Conservation (phyloP, 2,113 vertebrate genomes). For the Coregonus clupeaformis region DNA sequence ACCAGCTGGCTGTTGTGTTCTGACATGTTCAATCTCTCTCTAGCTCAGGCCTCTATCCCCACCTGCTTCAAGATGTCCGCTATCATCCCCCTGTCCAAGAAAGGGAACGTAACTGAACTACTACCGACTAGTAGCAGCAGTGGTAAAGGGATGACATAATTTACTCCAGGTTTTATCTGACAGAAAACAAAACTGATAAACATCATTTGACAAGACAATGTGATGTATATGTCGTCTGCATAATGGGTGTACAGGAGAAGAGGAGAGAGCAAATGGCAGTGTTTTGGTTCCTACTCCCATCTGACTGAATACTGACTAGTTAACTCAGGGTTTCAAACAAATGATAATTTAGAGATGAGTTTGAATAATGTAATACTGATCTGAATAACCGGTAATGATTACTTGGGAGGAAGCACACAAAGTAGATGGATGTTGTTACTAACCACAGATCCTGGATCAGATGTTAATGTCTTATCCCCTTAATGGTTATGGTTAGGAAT, state of each 20-base stretch:
- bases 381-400: not conserved
- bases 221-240: not conserved
- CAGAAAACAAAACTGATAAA: no score
- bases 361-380: slow-evolving; percentile 48
- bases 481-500: not conserved
- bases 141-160: not conserved
- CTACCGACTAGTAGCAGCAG: no score
- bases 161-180: not conserved
- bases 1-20: no score
- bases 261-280: not conserved
- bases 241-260: not conserved
- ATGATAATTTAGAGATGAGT: not conserved
- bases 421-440: no score
- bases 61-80: no score
- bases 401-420: not conserved
- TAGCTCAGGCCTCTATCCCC: no score
- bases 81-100: no score
- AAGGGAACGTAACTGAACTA: no score
- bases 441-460: not conserved
- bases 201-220: no score
- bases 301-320: not conserved
- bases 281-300: slow-evolving; percentile 23
- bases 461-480: not conserved
- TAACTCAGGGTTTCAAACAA: not conserved
- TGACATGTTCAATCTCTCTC: no score